Evolutionary conservation across 1,140 invertebrate genomes (phyloP).

Genomic region (Philotrypesis tridentata): DNA sequence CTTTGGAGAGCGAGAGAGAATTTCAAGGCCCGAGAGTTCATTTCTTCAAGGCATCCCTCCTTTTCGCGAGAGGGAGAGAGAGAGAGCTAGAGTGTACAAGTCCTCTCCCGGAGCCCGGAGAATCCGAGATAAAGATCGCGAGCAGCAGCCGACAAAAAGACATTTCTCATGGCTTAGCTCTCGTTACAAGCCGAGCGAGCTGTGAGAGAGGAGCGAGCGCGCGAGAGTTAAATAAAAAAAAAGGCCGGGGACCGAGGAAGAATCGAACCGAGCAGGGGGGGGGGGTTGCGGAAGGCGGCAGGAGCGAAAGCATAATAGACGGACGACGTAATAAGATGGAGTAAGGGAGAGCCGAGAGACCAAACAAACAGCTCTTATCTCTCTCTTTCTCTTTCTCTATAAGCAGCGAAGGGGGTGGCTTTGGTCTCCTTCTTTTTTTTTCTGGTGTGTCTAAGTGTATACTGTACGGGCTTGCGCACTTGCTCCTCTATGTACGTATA

Average conservation of each 20-base stretch:
- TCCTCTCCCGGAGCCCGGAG: neutral
- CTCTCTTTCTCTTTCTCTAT: constrained; percentile 62
- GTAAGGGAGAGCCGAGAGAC: constrained; percentile 43
- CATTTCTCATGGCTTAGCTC: constrained; percentile 43
- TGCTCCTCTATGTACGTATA: neutral
- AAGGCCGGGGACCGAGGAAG: neutral
- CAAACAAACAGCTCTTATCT: constrained; percentile 66
- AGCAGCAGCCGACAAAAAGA: constrained; percentile 32
- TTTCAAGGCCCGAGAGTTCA: neutral
- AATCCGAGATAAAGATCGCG: constrained; percentile 38
- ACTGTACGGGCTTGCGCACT: neutral
- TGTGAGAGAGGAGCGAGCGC: neutral
- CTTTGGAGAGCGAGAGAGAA: neutral
- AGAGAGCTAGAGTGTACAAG: no score
- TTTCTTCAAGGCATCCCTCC: constrained; percentile 1
- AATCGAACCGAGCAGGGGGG: neutral
- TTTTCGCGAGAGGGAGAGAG: no score
- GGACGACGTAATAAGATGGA: constrained; percentile 20
- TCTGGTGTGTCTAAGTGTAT: no score
- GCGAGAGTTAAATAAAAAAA: no score
- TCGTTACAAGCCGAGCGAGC: constrained; percentile 37
- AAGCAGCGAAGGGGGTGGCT: constrained; percentile 29
- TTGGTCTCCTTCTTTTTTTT: constrained; percentile 56
- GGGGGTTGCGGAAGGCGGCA: neutral
- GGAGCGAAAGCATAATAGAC: constrained; percentile 28